Percentiles rank a stretch among this genome's conserved stretches.
These are phyloP conservation scores for Pterostichus madidus DNA, from an alignment of 2,888 invertebrate species.

Conservation along the genomic window DNA sequence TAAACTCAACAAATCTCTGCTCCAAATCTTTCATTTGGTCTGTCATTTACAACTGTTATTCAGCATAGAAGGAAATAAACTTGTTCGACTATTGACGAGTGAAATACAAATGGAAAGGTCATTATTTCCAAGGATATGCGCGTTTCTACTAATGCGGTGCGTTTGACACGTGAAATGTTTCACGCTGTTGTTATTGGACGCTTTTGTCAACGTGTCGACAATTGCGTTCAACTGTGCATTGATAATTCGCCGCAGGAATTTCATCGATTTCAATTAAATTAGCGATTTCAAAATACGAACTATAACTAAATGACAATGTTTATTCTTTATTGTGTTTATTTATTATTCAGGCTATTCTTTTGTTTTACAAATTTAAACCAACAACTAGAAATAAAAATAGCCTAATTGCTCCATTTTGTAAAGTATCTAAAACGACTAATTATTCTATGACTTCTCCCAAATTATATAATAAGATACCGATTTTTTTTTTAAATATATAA, in stretches of 20 bases:
- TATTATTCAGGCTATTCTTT: too few species aligned
- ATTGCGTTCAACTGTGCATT: slow-evolving; percentile 9
- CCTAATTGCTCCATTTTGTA: too few species aligned
- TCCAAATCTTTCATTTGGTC: neutral
- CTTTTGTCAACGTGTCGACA: slow-evolving; percentile 30
- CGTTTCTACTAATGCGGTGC: slow-evolving; percentile 15
- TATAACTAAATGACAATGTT: too few species aligned
- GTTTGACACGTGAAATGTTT: slow-evolving; percentile 41
- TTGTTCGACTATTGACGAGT: slow-evolving; percentile 21
- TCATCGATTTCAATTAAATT: slow-evolving; percentile 11
- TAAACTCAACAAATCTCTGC: neutral
- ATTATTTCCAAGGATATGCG: slow-evolving; percentile 43
- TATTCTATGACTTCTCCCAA: too few species aligned
- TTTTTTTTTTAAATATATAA: too few species aligned
- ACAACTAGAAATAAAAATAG: too few species aligned
- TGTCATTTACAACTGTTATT: slow-evolving; percentile 7
- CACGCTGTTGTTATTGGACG: slow-evolving; percentile 18
- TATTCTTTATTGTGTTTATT: neutral
- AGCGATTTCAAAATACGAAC: neutral
- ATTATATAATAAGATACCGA: too few species aligned
- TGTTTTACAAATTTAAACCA: too few species aligned
- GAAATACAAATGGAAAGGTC: slow-evolving; percentile 14
- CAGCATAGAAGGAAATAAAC: slow-evolving; percentile 21
- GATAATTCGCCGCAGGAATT: slow-evolving; percentile 40
- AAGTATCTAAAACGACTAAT: too few species aligned